Evolutionary conservation across 2,888 invertebrate genomes (phyloP), one percentile per base, ranked within the genome.

Genomic region (Tenthredo distinguenda): DNA sequence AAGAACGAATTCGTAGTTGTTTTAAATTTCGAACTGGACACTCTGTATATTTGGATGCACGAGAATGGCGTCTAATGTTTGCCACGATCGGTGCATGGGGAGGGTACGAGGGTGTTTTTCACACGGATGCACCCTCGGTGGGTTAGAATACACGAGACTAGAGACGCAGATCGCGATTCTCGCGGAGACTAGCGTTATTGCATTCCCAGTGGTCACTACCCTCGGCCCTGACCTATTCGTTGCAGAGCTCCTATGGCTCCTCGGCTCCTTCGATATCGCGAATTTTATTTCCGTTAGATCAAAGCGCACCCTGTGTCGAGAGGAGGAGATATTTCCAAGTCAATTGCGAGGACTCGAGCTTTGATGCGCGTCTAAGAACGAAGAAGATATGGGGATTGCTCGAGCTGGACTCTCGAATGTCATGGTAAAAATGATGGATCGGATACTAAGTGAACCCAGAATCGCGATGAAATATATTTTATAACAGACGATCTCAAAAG

Each of bases 101-200:
- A 37, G 26, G 21, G 43, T 31, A 21, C 21, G 10, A n/a, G 55
- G 50, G 18, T 55, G 77, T 55, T 18, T 34, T 31, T 7, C 47
- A 15, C 37, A 34, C 79, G 12, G 77, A 65, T 62, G 43, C 31
- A 18, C 31, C 31, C 31, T 47, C 18, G 68, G 40, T 83, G 47
- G 34, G 83, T 68, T 71, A 43, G 71, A 47, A 83, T 83, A 71
- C 50, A 83, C 43, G 21, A 68, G 47, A 68, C 83, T 18, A 47
- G 68, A 83, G 83, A 50, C 83, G 34, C 47, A 47, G 68, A 68
- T 31, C 26, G 71, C 68, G 47, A 83, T 83, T 47, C 68, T n/a
- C 31, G 65, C n/a, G 34, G 47, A 50, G n/a, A 68, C 47, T 50
- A 26, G 50, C 83, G 83, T 83, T 83, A 83, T 83, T 83, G 68